Evolutionary conservation across 2,797 vertebrate genomes (phyloP).

Genomic region (Remorina albescens): DNA sequence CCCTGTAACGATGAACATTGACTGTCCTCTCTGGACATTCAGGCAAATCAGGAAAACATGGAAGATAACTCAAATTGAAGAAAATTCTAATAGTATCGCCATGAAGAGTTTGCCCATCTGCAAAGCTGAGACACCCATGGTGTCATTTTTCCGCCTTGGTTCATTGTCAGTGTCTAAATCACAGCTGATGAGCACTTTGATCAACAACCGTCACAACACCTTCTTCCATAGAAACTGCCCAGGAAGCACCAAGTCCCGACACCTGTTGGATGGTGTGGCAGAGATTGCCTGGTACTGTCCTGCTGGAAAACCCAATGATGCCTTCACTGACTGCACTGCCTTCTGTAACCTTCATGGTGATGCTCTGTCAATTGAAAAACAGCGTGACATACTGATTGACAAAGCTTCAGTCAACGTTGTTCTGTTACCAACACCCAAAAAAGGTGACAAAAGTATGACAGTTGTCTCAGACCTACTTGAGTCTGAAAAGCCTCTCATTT

Average conservation of each 20-base stretch:
- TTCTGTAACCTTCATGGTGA: conserved; percentile 77
- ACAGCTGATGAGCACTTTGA: conserved; percentile 69
- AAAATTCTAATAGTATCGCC: conserved; percentile 7
- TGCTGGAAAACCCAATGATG: conserved; percentile 66
- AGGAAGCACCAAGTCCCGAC: conserved; percentile 67
- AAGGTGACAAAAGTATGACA: conserved; percentile 8
- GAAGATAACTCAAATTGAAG: conserved; percentile 51
- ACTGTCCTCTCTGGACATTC: conserved; percentile 81
- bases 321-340: conserved; percentile 73
- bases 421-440: conserved; percentile 57
- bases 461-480: conserved; percentile 46
- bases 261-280: conserved; percentile 82
- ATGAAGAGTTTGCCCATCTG: conserved; percentile 68
- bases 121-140: conserved; percentile 69
- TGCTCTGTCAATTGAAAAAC: conserved; percentile 67
- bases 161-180: conserved; percentile 80
- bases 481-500: conserved; percentile 71
- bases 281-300: conserved; percentile 87
- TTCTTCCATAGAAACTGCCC: conserved; percentile 76
- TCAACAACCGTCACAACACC: conserved; percentile 71
- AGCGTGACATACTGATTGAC: conserved; percentile 73
- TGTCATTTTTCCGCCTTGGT: conserved; percentile 83
- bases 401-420: conserved; percentile 76
- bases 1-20: conserved; percentile 63
- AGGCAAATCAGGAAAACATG: conserved; percentile 74